Evolutionary conservation across 2,113 vertebrate species (phyloP).

Genomic region (Toxotes chatareus): DNA sequence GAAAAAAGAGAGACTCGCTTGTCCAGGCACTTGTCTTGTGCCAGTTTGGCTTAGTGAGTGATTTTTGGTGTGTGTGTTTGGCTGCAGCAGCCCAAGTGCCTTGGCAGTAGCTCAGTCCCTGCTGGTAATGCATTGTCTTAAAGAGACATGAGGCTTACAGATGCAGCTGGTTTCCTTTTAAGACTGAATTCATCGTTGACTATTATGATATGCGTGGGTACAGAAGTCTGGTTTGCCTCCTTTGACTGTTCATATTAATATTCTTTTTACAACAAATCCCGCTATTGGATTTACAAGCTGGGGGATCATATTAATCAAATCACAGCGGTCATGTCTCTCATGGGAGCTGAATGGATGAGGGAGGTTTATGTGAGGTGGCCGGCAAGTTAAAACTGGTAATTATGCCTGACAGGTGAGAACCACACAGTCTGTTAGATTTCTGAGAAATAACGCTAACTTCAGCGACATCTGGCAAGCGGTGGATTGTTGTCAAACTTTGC

Average conservation of each 20-base stretch:
- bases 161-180: slow-evolving; percentile 40
- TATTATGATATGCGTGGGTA: slow-evolving; percentile 11
- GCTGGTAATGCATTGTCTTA: slow-evolving; percentile 73
- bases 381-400: slow-evolving; percentile 27
- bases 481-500: slow-evolving; percentile 38
- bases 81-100: slow-evolving; percentile 72
- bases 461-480: slow-evolving; percentile 19
- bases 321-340: neutral
- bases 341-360: slow-evolving; percentile 3
- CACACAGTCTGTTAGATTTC: slow-evolving; percentile 5
- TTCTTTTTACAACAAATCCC: neutral
- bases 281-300: neutral
- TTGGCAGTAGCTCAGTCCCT: slow-evolving; percentile 74
- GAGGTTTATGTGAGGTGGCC: neutral
- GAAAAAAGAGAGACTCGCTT: slow-evolving; percentile 23
- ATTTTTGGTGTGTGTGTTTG: slow-evolving; percentile 63
- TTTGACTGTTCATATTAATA: slow-evolving; percentile 16
- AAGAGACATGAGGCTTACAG: slow-evolving; percentile 69
- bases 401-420: slow-evolving; percentile 7
- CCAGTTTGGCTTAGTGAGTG: slow-evolving; percentile 65
- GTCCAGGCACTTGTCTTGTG: slow-evolving; percentile 66
- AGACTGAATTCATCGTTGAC: slow-evolving; percentile 27
- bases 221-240: slow-evolving; percentile 5
- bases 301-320: slow-evolving; percentile 12
- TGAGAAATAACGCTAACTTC: slow-evolving; percentile 8